These are phyloP conservation scores for Syrista parreyssii DNA, from an alignment of 2,888 invertebrate genomes.

Conservation along the genomic window DNA sequence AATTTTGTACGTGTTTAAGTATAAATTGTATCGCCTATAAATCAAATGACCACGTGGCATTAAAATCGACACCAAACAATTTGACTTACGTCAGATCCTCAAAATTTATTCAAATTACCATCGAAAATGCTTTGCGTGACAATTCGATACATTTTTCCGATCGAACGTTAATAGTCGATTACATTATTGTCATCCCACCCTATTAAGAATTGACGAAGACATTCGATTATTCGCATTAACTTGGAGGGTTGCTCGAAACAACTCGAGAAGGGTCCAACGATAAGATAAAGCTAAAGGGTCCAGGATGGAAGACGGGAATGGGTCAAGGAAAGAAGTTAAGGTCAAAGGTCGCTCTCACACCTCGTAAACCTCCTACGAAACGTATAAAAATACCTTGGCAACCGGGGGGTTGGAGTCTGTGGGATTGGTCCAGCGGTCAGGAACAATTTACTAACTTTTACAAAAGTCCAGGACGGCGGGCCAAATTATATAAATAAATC, in stretches of 20 bases:
- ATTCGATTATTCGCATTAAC: neutral
- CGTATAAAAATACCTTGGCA: neutral
- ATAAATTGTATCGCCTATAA: neutral
- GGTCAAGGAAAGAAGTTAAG: neutral
- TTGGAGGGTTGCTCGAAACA: neutral
- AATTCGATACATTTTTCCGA: neutral
- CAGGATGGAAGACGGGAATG: neutral
- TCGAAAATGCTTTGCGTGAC: neutral
- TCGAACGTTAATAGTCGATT: neutral
- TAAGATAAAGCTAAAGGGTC: neutral
- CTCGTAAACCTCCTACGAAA: neutral
- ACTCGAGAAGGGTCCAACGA: neutral
- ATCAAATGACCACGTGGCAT: neutral
- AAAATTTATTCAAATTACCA: neutral
- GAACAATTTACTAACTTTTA: constrained; percentile 42
- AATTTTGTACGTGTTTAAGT: neutral
- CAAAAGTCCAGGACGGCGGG: constrained; percentile 27
- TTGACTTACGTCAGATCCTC: neutral
- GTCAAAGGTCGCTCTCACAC: neutral
- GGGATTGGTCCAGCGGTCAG: constrained; percentile 18
- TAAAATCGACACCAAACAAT: neutral
- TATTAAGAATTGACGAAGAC: neutral
- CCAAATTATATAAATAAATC: constrained; percentile 53
- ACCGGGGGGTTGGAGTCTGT: neutral
- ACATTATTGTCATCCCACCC: neutral